Evolutionary conservation across 2,888 invertebrate species (phyloP).

Genomic region (Muscina levida): DNA sequence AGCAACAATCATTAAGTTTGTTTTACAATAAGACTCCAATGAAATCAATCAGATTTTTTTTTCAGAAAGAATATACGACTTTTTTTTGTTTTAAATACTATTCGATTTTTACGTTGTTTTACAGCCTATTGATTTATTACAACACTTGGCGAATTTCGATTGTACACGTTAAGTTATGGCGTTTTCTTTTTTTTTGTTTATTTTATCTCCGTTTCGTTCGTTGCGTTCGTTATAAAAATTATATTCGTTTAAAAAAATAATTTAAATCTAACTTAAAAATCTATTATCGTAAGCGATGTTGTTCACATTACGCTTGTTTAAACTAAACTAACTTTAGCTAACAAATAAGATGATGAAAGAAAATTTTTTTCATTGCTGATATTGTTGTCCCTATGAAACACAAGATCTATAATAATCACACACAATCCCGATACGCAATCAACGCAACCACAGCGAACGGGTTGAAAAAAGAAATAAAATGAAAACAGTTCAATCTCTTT

Average conservation of each 20-base stretch:
- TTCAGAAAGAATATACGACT: too few species aligned
- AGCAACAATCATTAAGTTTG: neutral
- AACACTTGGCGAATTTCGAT: too few species aligned
- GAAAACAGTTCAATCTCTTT: neutral
- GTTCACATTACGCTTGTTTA: constrained; percentile 60
- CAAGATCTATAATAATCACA: constrained; percentile 45
- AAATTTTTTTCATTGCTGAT: constrained; percentile 47
- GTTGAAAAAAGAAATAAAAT: neutral
- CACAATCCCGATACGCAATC: constrained; percentile 51
- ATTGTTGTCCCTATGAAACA: constrained; percentile 36
- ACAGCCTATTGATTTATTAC: neutral
- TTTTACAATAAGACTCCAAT: neutral
- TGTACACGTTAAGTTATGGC: constrained; percentile 30
- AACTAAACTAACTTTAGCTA: constrained; percentile 62
- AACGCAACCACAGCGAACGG: constrained; percentile 18
- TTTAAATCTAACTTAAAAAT: constrained; percentile 4
- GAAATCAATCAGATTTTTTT: neutral
- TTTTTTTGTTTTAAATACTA: too few species aligned
- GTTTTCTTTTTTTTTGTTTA: neutral
- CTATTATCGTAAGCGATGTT: constrained; percentile 32
- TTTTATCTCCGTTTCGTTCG: constrained; percentile 15
- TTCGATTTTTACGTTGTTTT: constrained; percentile 16
- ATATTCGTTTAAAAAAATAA: neutral
- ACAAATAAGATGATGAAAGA: constrained; percentile 55
- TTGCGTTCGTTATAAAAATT: constrained; percentile 17